Base-by-base conservation (phyloP, 2,113 vertebrate genomes). In the Sapayoa aenigma region DNA sequence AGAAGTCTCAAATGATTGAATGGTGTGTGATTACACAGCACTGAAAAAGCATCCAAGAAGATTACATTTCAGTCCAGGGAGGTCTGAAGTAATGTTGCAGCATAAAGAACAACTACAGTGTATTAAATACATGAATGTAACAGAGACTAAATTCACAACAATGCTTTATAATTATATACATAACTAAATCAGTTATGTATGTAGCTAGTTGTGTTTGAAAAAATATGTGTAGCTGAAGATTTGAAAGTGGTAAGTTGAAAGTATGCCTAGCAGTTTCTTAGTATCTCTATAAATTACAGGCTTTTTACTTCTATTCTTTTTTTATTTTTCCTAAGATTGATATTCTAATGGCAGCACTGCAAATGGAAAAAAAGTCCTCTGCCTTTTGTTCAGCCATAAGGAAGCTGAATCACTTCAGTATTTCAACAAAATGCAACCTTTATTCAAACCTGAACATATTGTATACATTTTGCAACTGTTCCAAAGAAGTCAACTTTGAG, bases 1-100 rank as follows among this genome's bases (percentile, higher is more conserved):
- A 90, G 74, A 17, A 85, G 79, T 89, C 82, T 83, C 23, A 74
- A 73, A 50, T 95, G 92, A 86, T 87, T 93, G 91, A 97, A 92
- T 72, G 60, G 65, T 94, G 41, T 77, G 67, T 92, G 75, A 95
- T 94, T 92, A 71, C 39, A 33, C 15, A 17, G 68, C 77, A 80
- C 31, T 27, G 53, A 74, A 79, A 84, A 76, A 88, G 67, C 81
- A 84, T 65, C 73, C 52, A 55, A 75, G 72, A 59, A 69, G 76
- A 91, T 91, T 67, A 27, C 28, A 22, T 86, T 93, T 87, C 85
- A 67, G 39, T 76, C 28, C 44, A 42, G 50, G 35, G 33, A 91
- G 37, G 55, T 84, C 41, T 95, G 76, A 85, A 86, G 83, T 81
- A 88, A 65, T 79, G 52, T 58, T 59, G 68, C 37, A 59, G 67